These are phyloP conservation scores for Drosophila antonietae DNA, from an alignment of 2,888 invertebrate genomes.

Conservation along the genomic window DNA sequence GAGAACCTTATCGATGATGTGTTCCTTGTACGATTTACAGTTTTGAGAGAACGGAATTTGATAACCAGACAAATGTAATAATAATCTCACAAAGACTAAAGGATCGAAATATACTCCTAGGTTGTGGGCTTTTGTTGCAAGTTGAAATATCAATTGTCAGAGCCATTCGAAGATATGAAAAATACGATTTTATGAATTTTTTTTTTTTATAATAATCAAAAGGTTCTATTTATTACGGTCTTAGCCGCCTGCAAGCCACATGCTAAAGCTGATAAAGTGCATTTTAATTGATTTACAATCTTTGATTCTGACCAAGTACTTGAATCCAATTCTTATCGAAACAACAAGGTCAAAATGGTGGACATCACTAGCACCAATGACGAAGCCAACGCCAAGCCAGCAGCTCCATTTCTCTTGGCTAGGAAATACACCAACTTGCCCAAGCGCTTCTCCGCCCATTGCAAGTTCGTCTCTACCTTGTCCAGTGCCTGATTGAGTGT, in stretches of 20 bases:
- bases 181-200: background rate
- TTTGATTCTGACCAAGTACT: background rate
- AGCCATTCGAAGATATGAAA: background rate
- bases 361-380: slow-evolving; percentile 24
- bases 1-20: too few relatives aligned
- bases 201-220: background rate
- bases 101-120: too few relatives aligned
- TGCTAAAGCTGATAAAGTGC: background rate
- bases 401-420: slow-evolving; percentile 49
- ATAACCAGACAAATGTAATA: too few relatives aligned
- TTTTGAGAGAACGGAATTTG: too few relatives aligned
- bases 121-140: too few relatives aligned
- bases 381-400: slow-evolving; percentile 19
- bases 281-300: background rate
- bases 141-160: too few relatives aligned
- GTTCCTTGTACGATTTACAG: too few relatives aligned
- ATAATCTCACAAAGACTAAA: too few relatives aligned
- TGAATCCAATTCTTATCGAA: slow-evolving; percentile 4
- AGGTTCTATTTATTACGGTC: background rate
- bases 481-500: slow-evolving; percentile 63
- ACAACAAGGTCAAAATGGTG: slow-evolving; percentile 18
- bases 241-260: background rate
- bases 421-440: slow-evolving; percentile 61
- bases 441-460: slow-evolving; percentile 77
- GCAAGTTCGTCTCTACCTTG: slow-evolving; percentile 72